Conservation (phyloP, 2,113 vertebrate genomes). For the Smithornis capensis region DNA sequence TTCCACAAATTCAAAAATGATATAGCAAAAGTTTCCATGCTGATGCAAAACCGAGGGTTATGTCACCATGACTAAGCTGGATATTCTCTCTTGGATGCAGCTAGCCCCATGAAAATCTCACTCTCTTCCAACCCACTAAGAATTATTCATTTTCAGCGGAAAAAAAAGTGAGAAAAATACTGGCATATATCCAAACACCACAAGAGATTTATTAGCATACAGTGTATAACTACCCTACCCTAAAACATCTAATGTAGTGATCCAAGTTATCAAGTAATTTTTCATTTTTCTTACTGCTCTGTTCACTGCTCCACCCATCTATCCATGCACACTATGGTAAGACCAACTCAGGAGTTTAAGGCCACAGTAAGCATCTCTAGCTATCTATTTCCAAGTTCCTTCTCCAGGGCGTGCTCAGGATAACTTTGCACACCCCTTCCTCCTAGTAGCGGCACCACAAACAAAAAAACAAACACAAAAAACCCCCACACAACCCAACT, state of each 20-base stretch:
- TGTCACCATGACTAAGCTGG: neutral
- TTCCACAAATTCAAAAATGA: neutral
- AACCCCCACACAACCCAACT: neutral
- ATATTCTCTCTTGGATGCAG: neutral
- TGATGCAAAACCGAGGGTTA: neutral
- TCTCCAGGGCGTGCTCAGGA: neutral
- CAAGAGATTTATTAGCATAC: neutral
- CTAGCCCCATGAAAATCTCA: neutral
- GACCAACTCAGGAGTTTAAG: neutral
- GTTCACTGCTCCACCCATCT: neutral
- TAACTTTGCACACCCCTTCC: neutral
- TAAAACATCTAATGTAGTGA: neutral
- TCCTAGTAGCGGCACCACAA: neutral
- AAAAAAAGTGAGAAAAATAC: neutral
- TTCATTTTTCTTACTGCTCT: neutral
- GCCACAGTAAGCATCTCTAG: neutral
- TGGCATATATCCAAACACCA: neutral
- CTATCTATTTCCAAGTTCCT: neutral
- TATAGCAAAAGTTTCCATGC: neutral
- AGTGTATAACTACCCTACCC: neutral
- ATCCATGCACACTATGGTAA: rapidly evolving
- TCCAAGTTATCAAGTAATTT: neutral
- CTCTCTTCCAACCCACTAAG: neutral
- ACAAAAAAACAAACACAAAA: neutral
- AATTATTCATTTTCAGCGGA: neutral